phyloP scores from a whole-genome alignment of 2,888 invertebrate species.

The Laspeyria flexula region DNA sequence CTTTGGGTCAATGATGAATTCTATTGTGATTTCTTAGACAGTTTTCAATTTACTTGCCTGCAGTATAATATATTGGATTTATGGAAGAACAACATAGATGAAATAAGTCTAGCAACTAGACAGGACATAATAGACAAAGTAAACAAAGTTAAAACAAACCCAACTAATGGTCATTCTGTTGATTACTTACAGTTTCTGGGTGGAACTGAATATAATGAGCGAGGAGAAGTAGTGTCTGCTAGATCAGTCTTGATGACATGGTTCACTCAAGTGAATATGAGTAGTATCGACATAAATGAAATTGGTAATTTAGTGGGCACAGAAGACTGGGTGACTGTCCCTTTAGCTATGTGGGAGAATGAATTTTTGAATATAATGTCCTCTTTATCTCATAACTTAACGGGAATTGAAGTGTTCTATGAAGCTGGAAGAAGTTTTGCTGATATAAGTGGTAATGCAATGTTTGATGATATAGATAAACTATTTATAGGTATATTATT shows the following conservation, averaged over 20 bases:
- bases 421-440: constrained; percentile 90
- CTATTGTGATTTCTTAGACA: constrained; percentile 88
- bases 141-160: constrained; percentile 87
- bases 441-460: constrained; percentile 89
- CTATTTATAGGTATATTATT: constrained; percentile 88
- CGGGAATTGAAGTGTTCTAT: constrained; percentile 81
- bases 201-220: constrained; percentile 83
- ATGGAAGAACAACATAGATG: constrained; percentile 87
- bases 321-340: constrained; percentile 89
- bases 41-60: constrained; percentile 87
- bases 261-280: constrained; percentile 89
- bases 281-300: constrained; percentile 87
- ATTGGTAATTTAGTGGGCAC: constrained; percentile 90
- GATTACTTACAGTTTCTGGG: constrained; percentile 88
- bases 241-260: constrained; percentile 87
- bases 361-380: constrained; percentile 81
- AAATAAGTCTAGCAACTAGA: constrained; percentile 84
- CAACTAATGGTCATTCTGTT: constrained; percentile 88
- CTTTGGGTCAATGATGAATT: constrained; percentile 83
- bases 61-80: constrained; percentile 89
- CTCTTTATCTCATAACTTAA: constrained; percentile 57
- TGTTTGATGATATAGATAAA: constrained; percentile 91
- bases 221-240: constrained; percentile 88
- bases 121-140: constrained; percentile 87
- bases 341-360: constrained; percentile 87